A percentile compares a stretch with the other conserved stretches of the same genome.
Conservation (phyloP, 2,113 vertebrate genomes). For the Pitta sordida region DNA sequence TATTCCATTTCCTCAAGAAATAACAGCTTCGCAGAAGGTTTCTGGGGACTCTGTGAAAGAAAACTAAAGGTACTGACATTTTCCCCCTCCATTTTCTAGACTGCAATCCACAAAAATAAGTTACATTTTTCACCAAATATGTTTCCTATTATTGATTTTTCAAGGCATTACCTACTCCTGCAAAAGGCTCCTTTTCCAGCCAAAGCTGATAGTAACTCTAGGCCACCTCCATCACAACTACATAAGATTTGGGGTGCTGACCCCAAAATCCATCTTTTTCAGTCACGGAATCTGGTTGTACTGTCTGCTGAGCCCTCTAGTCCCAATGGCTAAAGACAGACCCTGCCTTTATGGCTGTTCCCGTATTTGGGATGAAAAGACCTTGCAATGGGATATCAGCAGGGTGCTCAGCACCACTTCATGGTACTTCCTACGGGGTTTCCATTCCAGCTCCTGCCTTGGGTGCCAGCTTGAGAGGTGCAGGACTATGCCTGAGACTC, state of each 20-base stretch:
- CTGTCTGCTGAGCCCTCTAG: neutral
- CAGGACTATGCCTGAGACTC: neutral
- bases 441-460: neutral
- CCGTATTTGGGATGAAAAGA: neutral
- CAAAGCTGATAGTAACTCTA: neutral
- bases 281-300: neutral
- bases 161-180: neutral
- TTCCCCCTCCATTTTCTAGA: neutral
- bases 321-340: neutral
- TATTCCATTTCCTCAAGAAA: neutral
- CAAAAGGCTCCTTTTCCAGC: neutral
- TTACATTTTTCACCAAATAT: neutral
- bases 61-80: neutral
- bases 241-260: slow-evolving; percentile 4
- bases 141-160: neutral
- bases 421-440: neutral
- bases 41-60: neutral
- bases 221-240: slow-evolving; percentile 15
- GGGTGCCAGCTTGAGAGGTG: neutral
- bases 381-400: neutral
- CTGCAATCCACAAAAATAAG: neutral
- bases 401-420: neutral
- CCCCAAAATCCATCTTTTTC: slow-evolving; percentile 36
- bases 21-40: neutral
- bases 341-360: neutral